Conservation (phyloP, 1,140 invertebrate species). For the Micrasema longulum region DNA sequence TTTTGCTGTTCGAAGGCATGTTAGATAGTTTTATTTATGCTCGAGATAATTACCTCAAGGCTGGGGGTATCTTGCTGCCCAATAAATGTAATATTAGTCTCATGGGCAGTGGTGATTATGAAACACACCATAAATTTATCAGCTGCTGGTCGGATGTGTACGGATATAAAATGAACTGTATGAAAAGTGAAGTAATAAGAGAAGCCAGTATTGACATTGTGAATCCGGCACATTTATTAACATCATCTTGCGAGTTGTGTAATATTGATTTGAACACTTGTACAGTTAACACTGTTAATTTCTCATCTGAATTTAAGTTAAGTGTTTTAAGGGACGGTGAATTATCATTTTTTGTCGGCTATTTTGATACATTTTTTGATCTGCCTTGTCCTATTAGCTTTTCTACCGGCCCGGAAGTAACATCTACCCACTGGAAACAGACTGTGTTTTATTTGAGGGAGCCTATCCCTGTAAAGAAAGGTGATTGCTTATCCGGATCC, state of each 20-base stretch:
- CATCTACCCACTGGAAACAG: constrained; percentile 97
- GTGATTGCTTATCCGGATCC: constrained; percentile 76
- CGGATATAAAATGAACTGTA: constrained; percentile 96
- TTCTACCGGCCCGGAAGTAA: constrained; percentile 80
- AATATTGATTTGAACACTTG: constrained; percentile 87
- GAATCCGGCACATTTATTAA: constrained; percentile 81
- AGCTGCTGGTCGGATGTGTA: constrained; percentile 97
- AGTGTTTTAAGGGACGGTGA: constrained; percentile 77
- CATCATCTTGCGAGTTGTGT: constrained; percentile 74
- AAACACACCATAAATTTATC: constrained; percentile 79
- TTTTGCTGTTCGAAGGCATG: constrained; percentile 98
- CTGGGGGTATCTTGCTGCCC: constrained; percentile 83
- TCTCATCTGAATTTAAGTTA: constrained; percentile 83
- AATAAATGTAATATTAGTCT: constrained; percentile 92
- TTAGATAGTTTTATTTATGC: constrained; percentile 92
- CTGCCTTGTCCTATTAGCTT: constrained; percentile 75
- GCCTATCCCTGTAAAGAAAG: constrained; percentile 78
- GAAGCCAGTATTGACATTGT: constrained; percentile 93
- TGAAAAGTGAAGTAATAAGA: constrained; percentile 88
- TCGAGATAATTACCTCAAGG: constrained; percentile 87
- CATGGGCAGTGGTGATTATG: constrained; percentile 88
- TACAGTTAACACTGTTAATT: constrained; percentile 83
- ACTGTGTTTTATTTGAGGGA: constrained; percentile 89
- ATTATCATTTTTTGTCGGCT: constrained; percentile 90
- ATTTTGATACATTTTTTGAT: constrained; percentile 93